phyloP scores from a whole-genome alignment of 1,140 invertebrate genomes.

The Anoplophora glabripennis region DNA sequence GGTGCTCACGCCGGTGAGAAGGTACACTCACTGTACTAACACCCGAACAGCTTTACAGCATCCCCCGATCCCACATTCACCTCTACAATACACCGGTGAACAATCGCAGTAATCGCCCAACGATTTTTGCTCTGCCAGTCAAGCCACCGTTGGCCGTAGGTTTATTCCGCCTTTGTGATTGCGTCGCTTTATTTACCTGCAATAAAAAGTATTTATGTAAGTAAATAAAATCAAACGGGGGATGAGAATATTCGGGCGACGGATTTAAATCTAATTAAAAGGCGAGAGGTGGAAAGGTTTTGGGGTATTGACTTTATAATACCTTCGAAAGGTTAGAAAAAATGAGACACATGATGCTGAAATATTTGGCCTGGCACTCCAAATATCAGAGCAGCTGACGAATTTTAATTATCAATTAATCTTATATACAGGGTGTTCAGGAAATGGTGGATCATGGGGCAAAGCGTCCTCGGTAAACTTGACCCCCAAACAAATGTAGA shows the following conservation, averaged over 20 bases:
- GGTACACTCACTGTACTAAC: not conserved
- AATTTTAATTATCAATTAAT: too few relatives aligned
- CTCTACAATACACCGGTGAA: slow-evolving; percentile 12
- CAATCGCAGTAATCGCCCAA: slow-evolving; percentile 9
- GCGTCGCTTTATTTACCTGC: not conserved
- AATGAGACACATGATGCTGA: too few relatives aligned
- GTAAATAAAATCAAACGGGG: slow-evolving; percentile 9
- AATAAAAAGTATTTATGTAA: slow-evolving; percentile 9
- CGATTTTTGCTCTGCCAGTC: slow-evolving; percentile 9
- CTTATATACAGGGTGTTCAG: too few relatives aligned
- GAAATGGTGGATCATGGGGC: too few relatives aligned
- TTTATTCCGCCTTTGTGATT: slow-evolving; percentile 8
- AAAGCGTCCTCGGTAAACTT: too few relatives aligned
- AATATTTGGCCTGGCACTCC: too few relatives aligned
- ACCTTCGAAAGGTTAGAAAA: not conserved
- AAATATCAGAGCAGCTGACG: too few relatives aligned
- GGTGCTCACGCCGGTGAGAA: too few relatives aligned
- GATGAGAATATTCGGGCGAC: too few relatives aligned
- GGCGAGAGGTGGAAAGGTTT: not conserved
- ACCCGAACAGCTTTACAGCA: slow-evolving; percentile 7
- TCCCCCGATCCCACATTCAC: slow-evolving; percentile 2
- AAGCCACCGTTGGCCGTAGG: slow-evolving; percentile 1
- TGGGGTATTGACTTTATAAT: not conserved
- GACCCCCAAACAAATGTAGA: too few relatives aligned
- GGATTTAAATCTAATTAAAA: not conserved